phyloP scores from a whole-genome alignment of 2,888 invertebrate species.

The Neelides folsomi region DNA sequence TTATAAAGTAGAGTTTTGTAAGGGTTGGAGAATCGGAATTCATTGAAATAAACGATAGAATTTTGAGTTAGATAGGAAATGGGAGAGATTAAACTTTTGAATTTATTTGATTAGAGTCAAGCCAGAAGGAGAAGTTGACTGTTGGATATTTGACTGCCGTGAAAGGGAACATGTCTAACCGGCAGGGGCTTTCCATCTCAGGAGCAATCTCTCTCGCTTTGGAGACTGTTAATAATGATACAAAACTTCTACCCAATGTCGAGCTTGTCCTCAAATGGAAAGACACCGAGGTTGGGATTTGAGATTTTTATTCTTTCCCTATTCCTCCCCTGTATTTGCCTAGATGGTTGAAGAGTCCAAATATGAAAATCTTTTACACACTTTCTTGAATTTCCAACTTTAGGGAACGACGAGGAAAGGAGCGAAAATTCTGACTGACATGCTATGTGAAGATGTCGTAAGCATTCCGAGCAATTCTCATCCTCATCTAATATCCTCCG shows the following conservation, averaged over 20 bases:
- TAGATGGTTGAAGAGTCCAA: background rate
- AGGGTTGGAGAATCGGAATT: too few species aligned
- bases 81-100: too few species aligned
- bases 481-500: too few species aligned
- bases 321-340: background rate
- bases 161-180: slow-evolving; percentile 59
- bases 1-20: too few species aligned
- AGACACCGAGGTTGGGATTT: slow-evolving; percentile 47
- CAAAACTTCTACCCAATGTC: slow-evolving; percentile 58
- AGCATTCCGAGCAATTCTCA: too few species aligned
- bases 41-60: too few species aligned
- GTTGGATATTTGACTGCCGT: slow-evolving; percentile 76
- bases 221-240: slow-evolving; percentile 55
- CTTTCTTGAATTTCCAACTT: slow-evolving; percentile 2
- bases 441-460: slow-evolving; percentile 70
- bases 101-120: too few species aligned
- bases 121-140: slow-evolving; percentile 42
- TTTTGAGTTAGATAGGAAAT: too few species aligned
- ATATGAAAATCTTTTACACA: background rate
- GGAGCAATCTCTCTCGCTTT: slow-evolving; percentile 83
- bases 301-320: background rate
- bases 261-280: slow-evolving; percentile 59
- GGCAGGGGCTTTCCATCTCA: slow-evolving; percentile 66
- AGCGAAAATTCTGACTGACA: slow-evolving; percentile 70
- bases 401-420: slow-evolving; percentile 66